Conservation (phyloP, 1,140 invertebrate genomes). For the Vanessa atalanta region DNA sequence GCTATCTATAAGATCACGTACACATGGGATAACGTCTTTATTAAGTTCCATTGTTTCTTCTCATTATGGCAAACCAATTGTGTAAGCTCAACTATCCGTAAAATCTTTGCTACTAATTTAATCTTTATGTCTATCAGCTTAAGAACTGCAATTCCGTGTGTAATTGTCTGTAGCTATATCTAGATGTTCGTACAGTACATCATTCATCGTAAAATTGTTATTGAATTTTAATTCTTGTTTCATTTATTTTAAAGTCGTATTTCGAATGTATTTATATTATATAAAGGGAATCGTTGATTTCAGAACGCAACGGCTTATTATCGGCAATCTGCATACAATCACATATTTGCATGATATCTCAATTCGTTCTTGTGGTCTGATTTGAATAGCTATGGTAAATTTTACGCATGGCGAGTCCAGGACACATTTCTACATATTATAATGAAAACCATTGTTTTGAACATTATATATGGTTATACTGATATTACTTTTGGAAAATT, state of each 20-base stretch:
- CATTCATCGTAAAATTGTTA: background rate
- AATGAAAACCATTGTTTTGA: constrained; percentile 25
- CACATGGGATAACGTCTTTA: constrained; percentile 63
- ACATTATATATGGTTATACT: constrained; percentile 2
- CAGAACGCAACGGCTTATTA: constrained; percentile 59
- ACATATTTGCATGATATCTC: constrained; percentile 78
- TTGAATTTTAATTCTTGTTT: constrained; percentile 8
- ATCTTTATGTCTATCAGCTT: constrained; percentile 18
- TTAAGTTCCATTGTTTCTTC: constrained; percentile 74
- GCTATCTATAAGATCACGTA: constrained; percentile 29
- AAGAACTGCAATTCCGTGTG: constrained; percentile 13
- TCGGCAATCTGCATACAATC: constrained; percentile 77
- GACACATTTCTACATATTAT: constrained; percentile 3
- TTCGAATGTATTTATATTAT: constrained; percentile 23
- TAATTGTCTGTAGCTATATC: background rate
- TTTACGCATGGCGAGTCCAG: constrained; percentile 52
- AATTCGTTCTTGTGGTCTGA: constrained; percentile 66
- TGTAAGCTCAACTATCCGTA: constrained; percentile 22
- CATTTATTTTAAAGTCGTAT: constrained; percentile 21
- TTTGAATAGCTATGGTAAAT: constrained; percentile 65
- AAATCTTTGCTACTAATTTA: constrained; percentile 14
- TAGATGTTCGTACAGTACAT: background rate
- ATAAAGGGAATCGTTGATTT: constrained; percentile 46
- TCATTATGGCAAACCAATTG: constrained; percentile 73
- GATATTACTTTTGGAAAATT: background rate